Conservation (phyloP, 2,888 invertebrate genomes). For the Ectemnius continuus region DNA sequence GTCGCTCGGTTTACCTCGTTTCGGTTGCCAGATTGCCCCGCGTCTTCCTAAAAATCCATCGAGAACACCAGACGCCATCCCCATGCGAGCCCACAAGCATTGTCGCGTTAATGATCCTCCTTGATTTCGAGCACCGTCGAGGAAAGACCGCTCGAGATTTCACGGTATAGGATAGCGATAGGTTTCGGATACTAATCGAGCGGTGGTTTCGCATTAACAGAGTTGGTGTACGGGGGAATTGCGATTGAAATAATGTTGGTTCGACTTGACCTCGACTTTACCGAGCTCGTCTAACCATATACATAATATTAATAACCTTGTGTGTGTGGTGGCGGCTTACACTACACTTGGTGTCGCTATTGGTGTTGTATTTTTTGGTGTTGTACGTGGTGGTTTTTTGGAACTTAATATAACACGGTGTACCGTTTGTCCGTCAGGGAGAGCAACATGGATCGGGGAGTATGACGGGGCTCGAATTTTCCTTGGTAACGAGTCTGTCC, state of each 20-base stretch:
- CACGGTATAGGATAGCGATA: background rate
- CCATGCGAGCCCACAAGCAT: too few relatives aligned
- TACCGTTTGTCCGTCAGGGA: constrained; percentile 49
- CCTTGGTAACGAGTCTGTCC: too few relatives aligned
- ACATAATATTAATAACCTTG: constrained; percentile 73
- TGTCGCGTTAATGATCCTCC: too few relatives aligned
- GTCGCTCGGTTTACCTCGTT: constrained; percentile 54
- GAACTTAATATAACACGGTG: constrained; percentile 68
- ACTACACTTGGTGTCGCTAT: constrained; percentile 78
- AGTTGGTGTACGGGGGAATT: constrained; percentile 19
- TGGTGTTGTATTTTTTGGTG: constrained; percentile 76
- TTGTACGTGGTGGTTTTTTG: constrained; percentile 72
- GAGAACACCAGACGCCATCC: background rate
- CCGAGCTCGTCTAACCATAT: constrained; percentile 58
- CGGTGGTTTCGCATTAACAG: constrained; percentile 23
- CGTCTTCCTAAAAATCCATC: constrained; percentile 36
- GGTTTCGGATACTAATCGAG: too few relatives aligned
- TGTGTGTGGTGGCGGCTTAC: constrained; percentile 77
- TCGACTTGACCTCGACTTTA: constrained; percentile 40
- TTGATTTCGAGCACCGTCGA: background rate
- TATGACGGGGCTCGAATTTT: too few relatives aligned
- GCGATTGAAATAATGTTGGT: constrained; percentile 20
- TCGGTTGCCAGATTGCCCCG: constrained; percentile 48
- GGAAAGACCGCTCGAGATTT: background rate
- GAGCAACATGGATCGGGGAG: background rate